These are phyloP conservation scores for Piprites chloris DNA, from an alignment of 2,113 vertebrate genomes.

Conservation along the genomic window DNA sequence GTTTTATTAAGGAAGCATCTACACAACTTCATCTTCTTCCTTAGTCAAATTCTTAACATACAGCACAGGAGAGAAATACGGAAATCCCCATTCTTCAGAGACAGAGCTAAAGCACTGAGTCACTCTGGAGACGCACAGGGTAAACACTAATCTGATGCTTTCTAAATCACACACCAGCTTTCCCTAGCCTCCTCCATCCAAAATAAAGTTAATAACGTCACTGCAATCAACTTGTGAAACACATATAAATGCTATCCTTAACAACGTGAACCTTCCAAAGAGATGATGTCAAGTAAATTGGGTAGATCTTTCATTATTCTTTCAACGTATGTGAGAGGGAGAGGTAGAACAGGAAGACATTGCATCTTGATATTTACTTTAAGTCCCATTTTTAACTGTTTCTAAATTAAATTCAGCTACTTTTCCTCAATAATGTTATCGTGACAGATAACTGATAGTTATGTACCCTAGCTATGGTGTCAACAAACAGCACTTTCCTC, in stretches of 20 bases:
- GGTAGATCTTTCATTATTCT: neutral
- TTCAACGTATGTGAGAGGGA: neutral
- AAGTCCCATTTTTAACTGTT: neutral
- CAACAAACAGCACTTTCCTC: neutral
- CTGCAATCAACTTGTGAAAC: neutral
- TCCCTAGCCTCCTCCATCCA: neutral
- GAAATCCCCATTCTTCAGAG: neutral
- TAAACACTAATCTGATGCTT: neutral
- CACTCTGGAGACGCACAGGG: neutral
- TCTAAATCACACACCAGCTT: neutral
- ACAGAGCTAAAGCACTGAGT: neutral
- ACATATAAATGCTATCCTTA: neutral
- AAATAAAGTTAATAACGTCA: neutral
- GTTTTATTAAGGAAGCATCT: neutral
- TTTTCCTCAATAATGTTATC: neutral
- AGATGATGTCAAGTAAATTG: neutral
- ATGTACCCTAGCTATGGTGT: neutral
- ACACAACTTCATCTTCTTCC: neutral
- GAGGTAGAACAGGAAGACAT: neutral
- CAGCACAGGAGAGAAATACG: neutral
- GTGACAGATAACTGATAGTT: neutral
- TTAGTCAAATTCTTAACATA: neutral
- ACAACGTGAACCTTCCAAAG: neutral
- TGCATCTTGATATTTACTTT: neutral
- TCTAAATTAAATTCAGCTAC: neutral